Conservation (phyloP, 2,888 invertebrate genomes). For the Machimus atricapillus region DNA sequence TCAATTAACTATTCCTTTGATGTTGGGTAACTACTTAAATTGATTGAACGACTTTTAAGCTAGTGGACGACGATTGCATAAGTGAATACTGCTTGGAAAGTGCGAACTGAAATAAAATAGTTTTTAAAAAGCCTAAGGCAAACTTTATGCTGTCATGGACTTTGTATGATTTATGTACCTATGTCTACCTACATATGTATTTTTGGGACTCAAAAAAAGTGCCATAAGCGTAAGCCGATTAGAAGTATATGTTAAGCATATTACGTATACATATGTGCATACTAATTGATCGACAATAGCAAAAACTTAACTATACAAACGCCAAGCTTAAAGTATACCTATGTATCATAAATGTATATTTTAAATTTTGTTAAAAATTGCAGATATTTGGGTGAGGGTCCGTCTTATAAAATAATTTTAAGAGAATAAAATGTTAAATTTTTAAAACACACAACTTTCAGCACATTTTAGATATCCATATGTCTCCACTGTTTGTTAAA, state of each 20-base stretch:
- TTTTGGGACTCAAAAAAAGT: background rate
- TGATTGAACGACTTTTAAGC: background rate
- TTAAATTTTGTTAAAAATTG: too few relatives aligned
- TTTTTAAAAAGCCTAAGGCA: background rate
- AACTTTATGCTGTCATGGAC: background rate
- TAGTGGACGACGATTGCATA: background rate
- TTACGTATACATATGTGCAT: background rate
- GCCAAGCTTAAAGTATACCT: background rate
- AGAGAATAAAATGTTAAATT: background rate
- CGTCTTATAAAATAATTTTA: background rate
- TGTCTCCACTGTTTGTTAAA: background rate
- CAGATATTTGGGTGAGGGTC: background rate
- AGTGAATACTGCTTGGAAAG: background rate
- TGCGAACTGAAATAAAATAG: background rate
- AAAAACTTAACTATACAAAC: background rate
- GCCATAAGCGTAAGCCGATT: background rate
- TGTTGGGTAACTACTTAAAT: background rate
- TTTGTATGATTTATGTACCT: background rate
- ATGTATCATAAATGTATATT: too few relatives aligned
- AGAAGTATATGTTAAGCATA: background rate
- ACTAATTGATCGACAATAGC: background rate
- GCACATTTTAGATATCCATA: background rate
- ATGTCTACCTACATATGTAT: background rate
- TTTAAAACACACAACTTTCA: background rate
- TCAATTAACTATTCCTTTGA: background rate